Evolutionary conservation across 2,113 vertebrate genomes (phyloP), one percentile per base, ranked within the genome.

Genomic region (Tragelaphus scriptus): DNA sequence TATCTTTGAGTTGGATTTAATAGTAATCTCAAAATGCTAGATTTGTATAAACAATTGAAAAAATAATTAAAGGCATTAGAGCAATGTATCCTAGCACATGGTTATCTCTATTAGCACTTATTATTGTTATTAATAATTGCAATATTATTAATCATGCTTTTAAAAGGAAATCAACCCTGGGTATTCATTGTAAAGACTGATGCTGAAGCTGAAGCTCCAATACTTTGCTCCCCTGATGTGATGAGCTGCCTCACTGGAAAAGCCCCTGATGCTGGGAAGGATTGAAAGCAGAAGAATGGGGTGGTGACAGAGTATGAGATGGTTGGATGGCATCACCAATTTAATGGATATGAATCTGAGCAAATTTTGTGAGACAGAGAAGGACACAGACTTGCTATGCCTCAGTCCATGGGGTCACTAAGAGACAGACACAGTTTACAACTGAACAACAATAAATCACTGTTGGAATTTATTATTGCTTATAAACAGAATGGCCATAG

Each of bases 301-400:
- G 21, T 1, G 68, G 2, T 0, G 0, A 71, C 19, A 40, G n/a
- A 71, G 5, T 23, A 23, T 71, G 68, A 40, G n/a, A 40, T 40
- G n/a, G 68, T 40, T 40, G 68, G n/a, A 40, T 40, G 68, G 68
- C 68, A 40, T 71, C n/a, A 36, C 19, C n/a, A 23, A 13, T 19
- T 40, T n/a, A 71, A 40, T 71, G n/a, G 10, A 23, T 36, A 71
- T 6, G 68, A 71, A 2, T 23, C 21, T 23, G 68, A 71, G 68
- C 68, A 71, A 71, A 71, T 19, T 40, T 13, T 1, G 2, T 1
- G 2, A 71, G n/a, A 40, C 19, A 40, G n/a, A 0, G 68, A 23
- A 71, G 68, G 19, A 71, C 19, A 40, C 19, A 10, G 19, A 40
- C 40, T n/a, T 40, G 68, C 5, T 23, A 19, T 71, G 68, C n/a